Percentiles rank a stretch among this genome's conserved stretches.
These are phyloP conservation scores for Papilio elwesi DNA, from an alignment of 2,888 invertebrate genomes.

Conservation along the genomic window DNA sequence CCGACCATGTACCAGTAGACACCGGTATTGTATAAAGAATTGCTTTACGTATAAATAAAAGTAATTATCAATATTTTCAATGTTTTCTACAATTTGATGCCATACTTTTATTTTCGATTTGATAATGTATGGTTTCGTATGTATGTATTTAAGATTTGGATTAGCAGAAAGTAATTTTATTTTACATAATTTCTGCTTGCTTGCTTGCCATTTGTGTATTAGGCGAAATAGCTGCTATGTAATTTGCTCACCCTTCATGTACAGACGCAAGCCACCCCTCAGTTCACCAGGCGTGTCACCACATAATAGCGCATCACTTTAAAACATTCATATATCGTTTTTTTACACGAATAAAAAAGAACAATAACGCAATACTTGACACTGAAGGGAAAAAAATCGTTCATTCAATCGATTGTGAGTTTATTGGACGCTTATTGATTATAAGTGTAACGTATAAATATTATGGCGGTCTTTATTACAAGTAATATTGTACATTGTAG, in stretches of 20 bases:
- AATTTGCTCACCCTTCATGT: conserved; percentile 78
- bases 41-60: background rate
- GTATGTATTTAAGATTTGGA: background rate
- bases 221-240: conserved; percentile 17
- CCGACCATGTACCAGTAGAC: too few species aligned
- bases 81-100: background rate
- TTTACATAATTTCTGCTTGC: background rate
- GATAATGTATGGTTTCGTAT: background rate
- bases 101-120: background rate
- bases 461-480: conserved; percentile 50
- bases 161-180: background rate
- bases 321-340: conserved; percentile 61
- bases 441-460: conserved; percentile 44
- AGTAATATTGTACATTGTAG: conserved; percentile 58
- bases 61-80: background rate
- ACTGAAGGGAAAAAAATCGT: conserved; percentile 15
- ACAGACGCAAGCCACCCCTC: conserved; percentile 59
- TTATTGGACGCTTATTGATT: conserved; percentile 29
- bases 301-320: conserved; percentile 55
- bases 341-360: conserved; percentile 44
- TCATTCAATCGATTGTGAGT: background rate
- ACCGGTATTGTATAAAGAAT: too few species aligned
- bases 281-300: conserved; percentile 52
- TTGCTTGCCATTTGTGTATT: conserved; percentile 18
- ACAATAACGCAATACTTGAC: conserved; percentile 51